Evolutionary conservation across 92 coral and sea anemone species (phyloP), one percentile per base, ranked within the genome.

Genomic region (Virgularia gustaviana): DNA sequence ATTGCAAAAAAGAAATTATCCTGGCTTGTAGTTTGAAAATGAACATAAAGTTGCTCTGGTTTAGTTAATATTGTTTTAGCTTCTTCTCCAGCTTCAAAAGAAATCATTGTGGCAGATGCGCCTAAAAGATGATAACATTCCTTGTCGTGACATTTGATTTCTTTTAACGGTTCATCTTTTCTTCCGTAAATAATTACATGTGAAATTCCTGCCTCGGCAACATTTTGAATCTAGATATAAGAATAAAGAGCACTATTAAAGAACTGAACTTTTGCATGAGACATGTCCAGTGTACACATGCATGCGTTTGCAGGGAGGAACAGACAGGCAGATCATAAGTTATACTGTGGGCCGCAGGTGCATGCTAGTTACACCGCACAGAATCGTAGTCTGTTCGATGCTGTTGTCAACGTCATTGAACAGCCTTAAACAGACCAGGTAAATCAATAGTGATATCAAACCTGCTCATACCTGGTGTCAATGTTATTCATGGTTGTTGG

Each of bases 1-100:
- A 92, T 85, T 30, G 90, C 98, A 55, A 92, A 81, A 63, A 92
- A 92, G 74, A 65, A 92, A 71, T 87, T 92, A 71, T 92, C 98
- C 49, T 90, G 96, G 28, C 96, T 96, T 1, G 98, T 92, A 44
- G 80, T 86, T 81, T 92, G 98, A 70, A 80, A 89, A 0, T 87
- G 77, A 6, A 81, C 90, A 61, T 76, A 81, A 29, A 92, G 80
- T n/a, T n/a, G n/a, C 68, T 85, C 80, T 60, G 77, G 63, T 23
- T 81, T 81, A 19, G 70, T 72, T 55, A 92, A 67, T 33, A 80
- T 76, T 70, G 79, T 65, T 62, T 71, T 83, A n/a, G 88, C 86
- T 39, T 79, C 78, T 15, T 68, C 66, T 23, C 98, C 98, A 49
- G 89, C 86, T 8, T 68, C 74, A 49, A 84, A 78, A 25, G 90